Evolutionary conservation across 2,113 vertebrate genomes (phyloP).

Genomic region (Chunga burmeisteri): DNA sequence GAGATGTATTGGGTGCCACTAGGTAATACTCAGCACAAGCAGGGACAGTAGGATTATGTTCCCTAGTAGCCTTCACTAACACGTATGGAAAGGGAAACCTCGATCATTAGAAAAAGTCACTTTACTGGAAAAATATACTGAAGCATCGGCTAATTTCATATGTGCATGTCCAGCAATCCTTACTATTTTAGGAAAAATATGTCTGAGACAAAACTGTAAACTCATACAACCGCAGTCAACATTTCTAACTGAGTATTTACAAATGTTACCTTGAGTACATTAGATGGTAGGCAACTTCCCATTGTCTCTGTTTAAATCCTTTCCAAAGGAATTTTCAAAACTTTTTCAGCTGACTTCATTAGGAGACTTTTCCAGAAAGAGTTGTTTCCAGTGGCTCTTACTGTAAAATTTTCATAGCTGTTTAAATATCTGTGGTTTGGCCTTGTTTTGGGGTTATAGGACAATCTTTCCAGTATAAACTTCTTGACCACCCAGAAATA

Average conservation of each 20-base stretch:
- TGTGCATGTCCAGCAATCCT: not conserved
- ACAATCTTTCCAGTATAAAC: not conserved
- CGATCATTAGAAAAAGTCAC: not conserved
- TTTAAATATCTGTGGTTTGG: slow-evolving; percentile 27
- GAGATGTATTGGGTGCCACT: not conserved
- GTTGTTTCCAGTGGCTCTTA: not conserved
- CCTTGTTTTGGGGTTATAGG: not conserved
- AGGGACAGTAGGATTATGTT: not conserved
- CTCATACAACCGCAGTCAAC: not conserved
- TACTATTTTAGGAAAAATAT: not conserved
- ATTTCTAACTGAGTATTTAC: not conserved
- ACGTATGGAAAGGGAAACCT: not conserved
- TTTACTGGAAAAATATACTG: not conserved
- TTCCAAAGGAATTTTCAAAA: not conserved
- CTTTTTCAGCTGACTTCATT: not conserved
- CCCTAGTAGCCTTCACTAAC: not conserved
- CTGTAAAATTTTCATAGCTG: not conserved
- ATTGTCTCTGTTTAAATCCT: not conserved
- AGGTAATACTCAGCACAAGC: not conserved
- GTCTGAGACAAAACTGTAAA: not conserved
- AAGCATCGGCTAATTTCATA: not conserved
- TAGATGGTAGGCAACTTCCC: not conserved
- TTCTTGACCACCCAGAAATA: slow-evolving; percentile 29
- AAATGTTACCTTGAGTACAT: not conserved
- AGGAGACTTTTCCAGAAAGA: not conserved